Base-by-base conservation (phyloP, 1,140 invertebrate species). In the Phymastichus coffea region DNA sequence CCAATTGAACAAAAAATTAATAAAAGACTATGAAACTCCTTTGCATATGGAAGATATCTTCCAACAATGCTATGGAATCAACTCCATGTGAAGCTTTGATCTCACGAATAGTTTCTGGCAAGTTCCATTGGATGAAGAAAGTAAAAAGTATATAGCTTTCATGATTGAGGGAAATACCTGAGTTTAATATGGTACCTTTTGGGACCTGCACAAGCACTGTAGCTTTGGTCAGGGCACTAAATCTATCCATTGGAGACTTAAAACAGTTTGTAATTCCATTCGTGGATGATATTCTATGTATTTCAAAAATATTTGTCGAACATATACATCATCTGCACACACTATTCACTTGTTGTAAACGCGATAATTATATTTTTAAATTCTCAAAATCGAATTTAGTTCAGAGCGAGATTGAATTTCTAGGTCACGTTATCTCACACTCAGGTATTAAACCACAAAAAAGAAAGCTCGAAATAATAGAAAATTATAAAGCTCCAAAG, bases 101-200 rank as follows among this genome's bases (percentile, higher is more conserved):
- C 53, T 75, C 22, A 65, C 64, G 14, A 63, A 60, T 37, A 65
- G 67, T 3, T 76, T 75, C 56, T 77, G 75, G 63, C 73, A 76
- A 58, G 64, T 75, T 9, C 61, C 65, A 0, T 52, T 77, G n/a
- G 41, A 53, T 6, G 19, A 44, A 26, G 49, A 67, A 0, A 68
- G 66, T 30, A 56, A 46, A 12, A 66, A 73, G 41, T 73, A 68
- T 47, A 75, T 70, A 1, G 72, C 66, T 0, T 75, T 74, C 43
- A 38, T 66, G 3, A 66, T 69, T 56, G 58, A 67, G 61, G 66
- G 70, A 0, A 64, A 66, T 44, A 66, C 51, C 9, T 76, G 52
- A 65, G 1, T 74, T 68, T 56, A 59, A 66, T 2, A 20, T 61
- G 2, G 37, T 73, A 8, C 72, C 74, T 0, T 75, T 73, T 38